Percentiles rank a stretch among this genome's conserved stretches.
Conservation (phyloP, 2,888 invertebrate species). For the Esperia sulphurella region DNA sequence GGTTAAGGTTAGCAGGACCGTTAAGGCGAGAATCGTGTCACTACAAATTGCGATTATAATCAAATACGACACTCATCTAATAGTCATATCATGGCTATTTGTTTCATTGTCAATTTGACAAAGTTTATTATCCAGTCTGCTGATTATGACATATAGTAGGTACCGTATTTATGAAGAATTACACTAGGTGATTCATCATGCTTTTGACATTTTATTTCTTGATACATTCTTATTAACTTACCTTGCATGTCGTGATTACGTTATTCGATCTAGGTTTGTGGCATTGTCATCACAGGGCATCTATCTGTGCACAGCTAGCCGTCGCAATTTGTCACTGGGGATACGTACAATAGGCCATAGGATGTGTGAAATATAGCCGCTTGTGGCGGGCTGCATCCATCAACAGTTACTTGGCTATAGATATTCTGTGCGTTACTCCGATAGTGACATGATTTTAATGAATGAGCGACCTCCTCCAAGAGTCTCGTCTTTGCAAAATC, state of each 20-base stretch:
- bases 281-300: constrained; percentile 9
- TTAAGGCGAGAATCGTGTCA: constrained; percentile 22
- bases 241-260: constrained; percentile 30
- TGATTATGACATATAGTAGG: neutral
- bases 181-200: neutral
- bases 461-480: neutral
- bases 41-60: constrained; percentile 15
- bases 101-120: constrained; percentile 22
- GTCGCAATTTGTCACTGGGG: constrained; percentile 50
- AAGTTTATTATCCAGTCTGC: constrained; percentile 11
- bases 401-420: constrained; percentile 12
- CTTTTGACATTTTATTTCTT: neutral
- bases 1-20: constrained; percentile 27
- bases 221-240: neutral
- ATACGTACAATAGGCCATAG: constrained; percentile 53
- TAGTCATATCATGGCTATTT: neutral
- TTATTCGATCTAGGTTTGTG: constrained; percentile 13
- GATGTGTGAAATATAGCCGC: constrained; percentile 46
- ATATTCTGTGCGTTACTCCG: neutral
- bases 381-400: constrained; percentile 35
- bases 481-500: too few species aligned
- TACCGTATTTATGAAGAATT: neutral
- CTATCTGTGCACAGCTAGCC: constrained; percentile 11
- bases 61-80: constrained; percentile 13
- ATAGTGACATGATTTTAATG: neutral